These are phyloP conservation scores for Agrilus mali DNA, from an alignment of 2,888 invertebrate genomes.

Conservation along the genomic window DNA sequence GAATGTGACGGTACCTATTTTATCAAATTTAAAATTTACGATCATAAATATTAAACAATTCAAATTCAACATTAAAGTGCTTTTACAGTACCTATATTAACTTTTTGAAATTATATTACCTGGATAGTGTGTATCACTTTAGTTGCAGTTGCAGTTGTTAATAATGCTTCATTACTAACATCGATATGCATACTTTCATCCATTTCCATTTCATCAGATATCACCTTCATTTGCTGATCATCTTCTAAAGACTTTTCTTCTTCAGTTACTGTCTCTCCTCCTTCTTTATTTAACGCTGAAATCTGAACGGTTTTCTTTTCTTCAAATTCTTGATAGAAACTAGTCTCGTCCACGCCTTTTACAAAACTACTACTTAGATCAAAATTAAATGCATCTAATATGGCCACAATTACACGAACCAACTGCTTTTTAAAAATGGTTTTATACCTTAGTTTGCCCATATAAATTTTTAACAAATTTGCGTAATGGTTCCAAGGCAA, in stretches of 20 bases:
- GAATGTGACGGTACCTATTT: too few relatives aligned
- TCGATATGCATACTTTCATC: constrained; percentile 14
- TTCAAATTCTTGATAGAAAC: constrained; percentile 15
- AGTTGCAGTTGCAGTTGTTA: constrained; percentile 52
- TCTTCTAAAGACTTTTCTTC: constrained; percentile 24
- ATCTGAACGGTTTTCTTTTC: constrained; percentile 20
- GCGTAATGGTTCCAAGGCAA: constrained; percentile 88
- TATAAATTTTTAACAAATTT: constrained; percentile 65
- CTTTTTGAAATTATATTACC: constrained; percentile 16
- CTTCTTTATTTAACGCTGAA: constrained; percentile 16
- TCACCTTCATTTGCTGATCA: constrained; percentile 31
- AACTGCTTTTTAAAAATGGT: constrained; percentile 72
- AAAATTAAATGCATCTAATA: constrained; percentile 87
- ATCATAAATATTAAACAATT: too few relatives aligned
- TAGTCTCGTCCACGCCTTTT: constrained; percentile 8
- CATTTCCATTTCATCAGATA: constrained; percentile 19
- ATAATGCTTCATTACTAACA: constrained; percentile 25
- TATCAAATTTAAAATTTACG: too few relatives aligned
- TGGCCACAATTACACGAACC: constrained; percentile 60
- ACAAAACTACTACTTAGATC: constrained; percentile 56
- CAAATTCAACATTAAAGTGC: too few relatives aligned
- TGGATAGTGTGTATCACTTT: constrained; percentile 47
- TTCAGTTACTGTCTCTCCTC: constrained; percentile 20
- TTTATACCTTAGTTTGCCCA: constrained; percentile 59
- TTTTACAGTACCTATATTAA: too few relatives aligned